A percentile compares a stretch with the other conserved stretches of the same genome.
phyloP scores from a whole-genome alignment of 2,797 vertebrate genomes.

The Eidolon dupreanum region DNA sequence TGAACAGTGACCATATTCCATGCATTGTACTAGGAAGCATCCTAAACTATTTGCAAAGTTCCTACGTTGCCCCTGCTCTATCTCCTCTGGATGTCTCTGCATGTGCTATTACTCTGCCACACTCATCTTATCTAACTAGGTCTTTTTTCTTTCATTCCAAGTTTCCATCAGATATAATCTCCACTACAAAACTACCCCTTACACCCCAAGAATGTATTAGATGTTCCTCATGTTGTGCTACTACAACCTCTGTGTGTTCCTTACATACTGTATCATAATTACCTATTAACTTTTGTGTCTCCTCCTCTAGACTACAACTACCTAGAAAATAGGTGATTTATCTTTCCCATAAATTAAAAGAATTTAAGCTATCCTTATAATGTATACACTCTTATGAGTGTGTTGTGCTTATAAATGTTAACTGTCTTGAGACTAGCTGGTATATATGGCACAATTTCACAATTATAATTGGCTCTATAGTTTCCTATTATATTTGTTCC shows the following conservation, averaged over 20 bases:
- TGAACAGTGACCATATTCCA: background rate
- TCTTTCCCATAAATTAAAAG: background rate
- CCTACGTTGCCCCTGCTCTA: background rate
- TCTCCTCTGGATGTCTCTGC: background rate
- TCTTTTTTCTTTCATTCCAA: background rate
- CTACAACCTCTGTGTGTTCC: background rate
- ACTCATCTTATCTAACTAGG: background rate
- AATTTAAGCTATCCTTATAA: constrained; percentile 23
- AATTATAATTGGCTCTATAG: constrained; percentile 29
- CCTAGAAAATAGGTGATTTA: background rate
- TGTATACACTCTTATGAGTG: background rate
- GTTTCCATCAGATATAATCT: background rate
- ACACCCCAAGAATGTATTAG: background rate
- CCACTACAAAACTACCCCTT: background rate
- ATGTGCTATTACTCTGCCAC: background rate
- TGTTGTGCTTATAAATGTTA: constrained; percentile 1
- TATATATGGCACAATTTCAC: constrained; percentile 16
- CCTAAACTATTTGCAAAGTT: background rate
- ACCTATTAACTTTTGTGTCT: background rate
- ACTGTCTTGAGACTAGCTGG: background rate
- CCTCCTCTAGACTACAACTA: background rate
- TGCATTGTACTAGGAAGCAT: background rate
- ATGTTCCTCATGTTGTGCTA: background rate
- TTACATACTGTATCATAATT: background rate
- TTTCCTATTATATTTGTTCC: constrained; percentile 47